These are phyloP conservation scores for Pandemis cinnamomeana DNA, from an alignment of 2,888 invertebrate species.

Conservation along the genomic window DNA sequence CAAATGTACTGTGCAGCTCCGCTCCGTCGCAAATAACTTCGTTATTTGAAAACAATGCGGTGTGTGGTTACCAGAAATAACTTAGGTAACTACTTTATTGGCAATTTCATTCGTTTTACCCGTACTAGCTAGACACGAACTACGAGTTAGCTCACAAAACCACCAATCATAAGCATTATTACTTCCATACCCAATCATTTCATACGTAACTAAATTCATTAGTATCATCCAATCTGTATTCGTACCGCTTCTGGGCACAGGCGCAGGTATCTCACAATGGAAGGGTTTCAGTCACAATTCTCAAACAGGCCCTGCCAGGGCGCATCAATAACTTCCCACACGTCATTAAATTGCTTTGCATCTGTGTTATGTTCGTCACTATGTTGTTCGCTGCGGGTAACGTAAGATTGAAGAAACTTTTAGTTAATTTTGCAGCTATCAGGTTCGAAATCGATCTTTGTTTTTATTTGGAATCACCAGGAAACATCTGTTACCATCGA, in stretches of 20 bases:
- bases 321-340: neutral
- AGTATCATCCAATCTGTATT: too few relatives aligned
- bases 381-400: neutral
- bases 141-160: neutral
- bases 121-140: neutral
- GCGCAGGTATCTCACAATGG: neutral
- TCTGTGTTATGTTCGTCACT: neutral
- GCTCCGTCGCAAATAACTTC: slow-evolving; percentile 44
- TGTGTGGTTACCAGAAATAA: slow-evolving; percentile 38
- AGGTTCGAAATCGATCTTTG: neutral
- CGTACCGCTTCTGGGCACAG: too few relatives aligned
- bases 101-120: slow-evolving; percentile 17
- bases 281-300: neutral
- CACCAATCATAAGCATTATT: neutral
- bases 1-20: slow-evolving; percentile 33
- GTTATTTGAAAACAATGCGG: slow-evolving; percentile 48
- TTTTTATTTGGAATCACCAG: neutral
- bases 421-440: neutral
- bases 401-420: neutral
- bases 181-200: neutral
- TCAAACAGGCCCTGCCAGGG: neutral
- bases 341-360: neutral
- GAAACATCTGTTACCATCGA: too few relatives aligned
- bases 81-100: slow-evolving; percentile 23
- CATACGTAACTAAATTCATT: too few relatives aligned